Evolutionary conservation across 2,113 vertebrate genomes (phyloP).

Genomic region (Reinhardtius hippoglossoides): DNA sequence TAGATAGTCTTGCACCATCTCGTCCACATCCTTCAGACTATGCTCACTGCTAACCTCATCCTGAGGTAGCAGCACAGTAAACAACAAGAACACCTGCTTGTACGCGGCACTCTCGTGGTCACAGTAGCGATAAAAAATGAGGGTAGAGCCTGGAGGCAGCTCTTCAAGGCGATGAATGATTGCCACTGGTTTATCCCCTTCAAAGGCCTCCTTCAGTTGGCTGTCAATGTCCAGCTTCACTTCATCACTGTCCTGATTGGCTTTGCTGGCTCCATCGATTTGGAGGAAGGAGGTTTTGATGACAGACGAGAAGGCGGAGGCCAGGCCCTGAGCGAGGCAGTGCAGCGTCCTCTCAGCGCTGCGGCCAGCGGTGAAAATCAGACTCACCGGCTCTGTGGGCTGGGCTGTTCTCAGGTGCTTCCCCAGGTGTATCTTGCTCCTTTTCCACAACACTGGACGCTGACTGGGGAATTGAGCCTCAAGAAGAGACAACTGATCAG

Average conservation of each 20-base stretch:
- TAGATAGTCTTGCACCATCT: slow-evolving; percentile 88
- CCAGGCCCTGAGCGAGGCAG: slow-evolving; percentile 86
- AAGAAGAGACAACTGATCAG: slow-evolving; percentile 48
- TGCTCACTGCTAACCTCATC: slow-evolving; percentile 69
- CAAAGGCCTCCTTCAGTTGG: slow-evolving; percentile 84
- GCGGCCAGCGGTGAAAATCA: slow-evolving; percentile 87
- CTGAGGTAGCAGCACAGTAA: slow-evolving; percentile 87
- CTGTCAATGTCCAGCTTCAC: slow-evolving; percentile 89
- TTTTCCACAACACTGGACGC: slow-evolving; percentile 82
- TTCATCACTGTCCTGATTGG: slow-evolving; percentile 78
- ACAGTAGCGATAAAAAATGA: slow-evolving; percentile 98
- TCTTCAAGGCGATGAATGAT: slow-evolving; percentile 90
- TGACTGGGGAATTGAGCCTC: slow-evolving; percentile 84
- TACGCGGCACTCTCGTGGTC: slow-evolving; percentile 92
- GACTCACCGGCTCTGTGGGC: slow-evolving; percentile 87
- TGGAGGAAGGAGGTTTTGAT: slow-evolving; percentile 77
- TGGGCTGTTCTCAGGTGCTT: slow-evolving; percentile 84
- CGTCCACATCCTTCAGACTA: slow-evolving; percentile 83
- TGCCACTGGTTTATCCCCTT: slow-evolving; percentile 78
- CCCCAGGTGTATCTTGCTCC: slow-evolving; percentile 84
- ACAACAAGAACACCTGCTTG: slow-evolving; percentile 88
- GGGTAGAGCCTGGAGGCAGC: slow-evolving; percentile 89
- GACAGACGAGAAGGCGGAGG: slow-evolving; percentile 80
- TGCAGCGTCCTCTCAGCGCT: slow-evolving; percentile 83
- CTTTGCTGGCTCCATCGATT: slow-evolving; percentile 80